These are phyloP conservation scores for Zaprionus obscuricornis DNA, from an alignment of 2,888 invertebrate genomes.

Conservation along the genomic window DNA sequence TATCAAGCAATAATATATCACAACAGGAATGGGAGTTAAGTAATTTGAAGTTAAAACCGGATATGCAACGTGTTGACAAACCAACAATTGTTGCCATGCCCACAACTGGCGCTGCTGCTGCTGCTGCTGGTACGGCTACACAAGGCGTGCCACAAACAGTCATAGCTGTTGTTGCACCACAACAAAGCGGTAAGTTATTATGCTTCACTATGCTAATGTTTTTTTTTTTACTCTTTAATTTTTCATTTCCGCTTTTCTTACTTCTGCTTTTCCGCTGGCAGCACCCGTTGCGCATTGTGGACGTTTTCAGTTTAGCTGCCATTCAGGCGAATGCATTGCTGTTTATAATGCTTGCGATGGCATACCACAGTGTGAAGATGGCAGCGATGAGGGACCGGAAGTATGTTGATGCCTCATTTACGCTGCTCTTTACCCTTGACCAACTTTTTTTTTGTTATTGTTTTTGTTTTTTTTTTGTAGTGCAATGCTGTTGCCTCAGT, in stretches of 20 bases:
- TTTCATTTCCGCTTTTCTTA: slow-evolving; percentile 30
- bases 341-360: slow-evolving; percentile 98
- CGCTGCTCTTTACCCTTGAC: slow-evolving; percentile 26
- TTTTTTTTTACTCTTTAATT: neutral
- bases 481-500: slow-evolving; percentile 71
- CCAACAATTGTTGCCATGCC: slow-evolving; percentile 30
- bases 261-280: slow-evolving; percentile 11
- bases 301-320: slow-evolving; percentile 94
- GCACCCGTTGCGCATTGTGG: slow-evolving; percentile 85
- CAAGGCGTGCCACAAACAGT: slow-evolving; percentile 42
- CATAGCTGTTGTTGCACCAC: slow-evolving; percentile 8
- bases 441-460: slow-evolving; percentile 27
- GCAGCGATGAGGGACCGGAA: slow-evolving; percentile 95
- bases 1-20: slow-evolving; percentile 78
- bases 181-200: slow-evolving; percentile 50
- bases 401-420: slow-evolving; percentile 80
- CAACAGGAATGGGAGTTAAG: slow-evolving; percentile 83
- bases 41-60: slow-evolving; percentile 82
- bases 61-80: slow-evolving; percentile 68
- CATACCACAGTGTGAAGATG: slow-evolving; percentile 95
- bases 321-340: slow-evolving; percentile 95
- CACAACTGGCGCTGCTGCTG: slow-evolving; percentile 10
- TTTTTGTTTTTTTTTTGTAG: slow-evolving; percentile 45
- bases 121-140: slow-evolving; percentile 1
- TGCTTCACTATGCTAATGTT: slow-evolving; percentile 29